Evolutionary conservation across 2,113 vertebrate species (phyloP).

Genomic region (Vimba vimba): DNA sequence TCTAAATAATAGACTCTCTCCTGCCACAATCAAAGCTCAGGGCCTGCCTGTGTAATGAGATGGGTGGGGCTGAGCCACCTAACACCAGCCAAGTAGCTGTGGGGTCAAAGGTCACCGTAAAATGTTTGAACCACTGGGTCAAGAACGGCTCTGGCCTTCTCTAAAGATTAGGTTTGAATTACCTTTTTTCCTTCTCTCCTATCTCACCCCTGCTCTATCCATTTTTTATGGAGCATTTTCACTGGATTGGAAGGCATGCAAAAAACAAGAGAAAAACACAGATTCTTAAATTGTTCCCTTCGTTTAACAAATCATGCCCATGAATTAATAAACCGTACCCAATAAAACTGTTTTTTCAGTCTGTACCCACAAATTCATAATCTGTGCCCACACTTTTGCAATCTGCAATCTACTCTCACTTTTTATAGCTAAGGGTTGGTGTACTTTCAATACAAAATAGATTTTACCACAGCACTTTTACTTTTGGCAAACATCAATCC

Average conservation of each 20-base stretch:
- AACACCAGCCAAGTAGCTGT: slow-evolving; percentile 71
- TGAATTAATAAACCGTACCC: too few relatives aligned
- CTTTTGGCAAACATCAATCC: too few relatives aligned
- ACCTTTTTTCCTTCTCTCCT: slow-evolving; percentile 62
- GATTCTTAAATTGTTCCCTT: too few relatives aligned
- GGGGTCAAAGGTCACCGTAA: slow-evolving; percentile 75
- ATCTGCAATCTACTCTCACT: too few relatives aligned
- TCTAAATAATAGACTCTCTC: slow-evolving; percentile 73
- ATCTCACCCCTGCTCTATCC: slow-evolving; percentile 62
- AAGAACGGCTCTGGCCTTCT: slow-evolving; percentile 73
- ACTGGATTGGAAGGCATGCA: slow-evolving; percentile 60
- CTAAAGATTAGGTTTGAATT: slow-evolving; percentile 76
- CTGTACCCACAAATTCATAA: too few relatives aligned
- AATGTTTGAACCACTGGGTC: slow-evolving; percentile 76
- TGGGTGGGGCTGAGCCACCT: slow-evolving; percentile 60
- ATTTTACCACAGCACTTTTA: too few relatives aligned
- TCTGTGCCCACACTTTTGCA: too few relatives aligned
- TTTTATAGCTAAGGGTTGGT: too few relatives aligned
- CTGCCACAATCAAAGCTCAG: slow-evolving; percentile 58
- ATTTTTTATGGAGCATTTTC: slow-evolving; percentile 62
- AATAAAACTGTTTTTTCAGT: too few relatives aligned
- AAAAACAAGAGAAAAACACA: neutral
- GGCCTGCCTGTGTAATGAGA: slow-evolving; percentile 26
- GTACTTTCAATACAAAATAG: too few relatives aligned
- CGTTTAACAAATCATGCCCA: too few relatives aligned